These are phyloP conservation scores for Pseudococcus longispinus DNA, from an alignment of 2,888 invertebrate genomes.

Conservation along the genomic window DNA sequence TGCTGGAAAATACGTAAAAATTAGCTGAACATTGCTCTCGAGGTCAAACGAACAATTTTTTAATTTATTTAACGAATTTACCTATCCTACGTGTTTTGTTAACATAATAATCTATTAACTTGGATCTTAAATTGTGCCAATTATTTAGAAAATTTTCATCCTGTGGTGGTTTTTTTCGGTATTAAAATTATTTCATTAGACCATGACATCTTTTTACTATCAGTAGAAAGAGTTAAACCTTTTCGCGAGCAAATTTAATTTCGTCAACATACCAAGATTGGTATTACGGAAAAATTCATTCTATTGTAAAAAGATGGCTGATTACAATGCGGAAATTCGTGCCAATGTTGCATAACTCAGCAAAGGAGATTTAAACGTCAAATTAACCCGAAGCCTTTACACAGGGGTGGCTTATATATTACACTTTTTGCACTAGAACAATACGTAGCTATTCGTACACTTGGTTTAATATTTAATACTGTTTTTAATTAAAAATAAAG, in stretches of 20 bases:
- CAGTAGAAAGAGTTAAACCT: background rate
- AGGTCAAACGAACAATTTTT: background rate
- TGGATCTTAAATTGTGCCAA: background rate
- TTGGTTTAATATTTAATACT: background rate
- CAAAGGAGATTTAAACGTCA: constrained; percentile 25
- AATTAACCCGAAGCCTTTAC: background rate
- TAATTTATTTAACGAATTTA: background rate
- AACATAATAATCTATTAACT: background rate
- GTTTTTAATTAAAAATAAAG: background rate
- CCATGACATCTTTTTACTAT: background rate
- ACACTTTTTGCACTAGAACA: background rate
- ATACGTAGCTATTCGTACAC: background rate
- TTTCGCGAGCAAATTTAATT: background rate
- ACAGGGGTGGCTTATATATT: background rate
- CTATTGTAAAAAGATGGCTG: background rate
- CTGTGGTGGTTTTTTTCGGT: background rate
- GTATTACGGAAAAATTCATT: background rate
- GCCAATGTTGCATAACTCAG: constrained; percentile 3
- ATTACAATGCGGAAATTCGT: constrained; percentile 36
- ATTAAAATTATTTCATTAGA: background rate
- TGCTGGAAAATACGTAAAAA: background rate
- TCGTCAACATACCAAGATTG: background rate
- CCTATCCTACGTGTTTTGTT: background rate
- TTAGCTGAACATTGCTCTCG: background rate
- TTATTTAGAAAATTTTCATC: background rate